Base-by-base conservation (phyloP, 2,888 invertebrate genomes). In the Limnephilus marmoratus region DNA sequence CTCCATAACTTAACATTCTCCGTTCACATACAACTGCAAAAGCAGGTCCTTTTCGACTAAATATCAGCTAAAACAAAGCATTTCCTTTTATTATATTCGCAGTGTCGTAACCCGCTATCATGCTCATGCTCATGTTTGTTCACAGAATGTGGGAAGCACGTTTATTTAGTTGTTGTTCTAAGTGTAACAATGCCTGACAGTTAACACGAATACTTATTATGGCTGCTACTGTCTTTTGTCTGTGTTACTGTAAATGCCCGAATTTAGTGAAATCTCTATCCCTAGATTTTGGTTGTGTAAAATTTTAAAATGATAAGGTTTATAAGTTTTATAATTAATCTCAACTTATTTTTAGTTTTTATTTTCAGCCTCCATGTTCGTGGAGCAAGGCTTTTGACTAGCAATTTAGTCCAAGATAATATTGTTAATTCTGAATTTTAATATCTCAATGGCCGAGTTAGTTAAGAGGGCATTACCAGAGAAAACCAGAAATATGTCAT, bases 151-250 rank as follows among this genome's bases (percentile, higher is more conserved):
- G 49, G 53, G 87, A 45, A 49, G 53, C 87, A 53, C 87, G 87
- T 49, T 49, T 87, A 49, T 87, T 87, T 49, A 87, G 49, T 87
- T 87, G 49, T 87, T 68, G 53, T 49, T 31, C 24, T 53, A 87
- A 87, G 87, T 87, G 87, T 87, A 87, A 87, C 87, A 87, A 87
- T 87, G 87, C 49, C 31, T 68, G 87, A 87, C 87, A 87, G 87
- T 31, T 53, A 31, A 87, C 49, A 49, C 29, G 53, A 87, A 87
- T 87, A 87, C 68, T 68, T 68, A 68, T n/a, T 68, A 68, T 9
- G 9, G 68, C 24, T 68, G 68, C 68, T n/a, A 68, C 68, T 68
- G 68, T 68, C 2, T 24, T 0, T 7, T 24, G 68, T 24, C n/a
- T 68, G 24, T n/a, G 68, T 68, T 68, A n/a, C 68, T 68, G 68